Evolutionary conservation across 2,797 vertebrate genomes (phyloP).

Genomic region (Sebastes vulpes): DNA sequence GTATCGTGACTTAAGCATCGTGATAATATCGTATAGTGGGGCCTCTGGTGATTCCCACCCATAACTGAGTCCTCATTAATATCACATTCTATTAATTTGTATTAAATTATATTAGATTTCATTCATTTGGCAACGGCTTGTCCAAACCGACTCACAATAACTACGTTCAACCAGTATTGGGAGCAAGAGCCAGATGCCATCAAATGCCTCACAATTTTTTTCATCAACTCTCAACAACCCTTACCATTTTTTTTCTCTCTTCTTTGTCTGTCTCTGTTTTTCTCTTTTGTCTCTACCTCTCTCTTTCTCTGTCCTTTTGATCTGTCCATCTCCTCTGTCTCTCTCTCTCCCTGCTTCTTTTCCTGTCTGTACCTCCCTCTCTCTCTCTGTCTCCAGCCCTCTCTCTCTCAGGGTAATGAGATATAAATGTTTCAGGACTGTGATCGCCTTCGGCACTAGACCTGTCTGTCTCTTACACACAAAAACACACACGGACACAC

Average conservation of each 20-base stretch:
- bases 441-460: conserved; percentile 67
- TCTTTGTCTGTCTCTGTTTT: not conserved
- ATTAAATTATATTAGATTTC: not conserved
- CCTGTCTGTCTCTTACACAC: conserved; percentile 60
- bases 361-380: not conserved
- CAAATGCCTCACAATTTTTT: not conserved
- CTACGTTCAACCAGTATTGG: not conserved
- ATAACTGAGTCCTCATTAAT: not conserved
- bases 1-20: too few species aligned
- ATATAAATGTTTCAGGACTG: conserved; percentile 82
- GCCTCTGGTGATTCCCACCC: not conserved
- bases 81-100: not conserved
- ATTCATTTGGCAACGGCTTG: not conserved
- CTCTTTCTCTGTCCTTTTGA: conserved; percentile 23
- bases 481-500: conserved; percentile 11
- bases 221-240: not conserved
- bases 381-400: not conserved
- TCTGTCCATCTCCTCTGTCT: not conserved
- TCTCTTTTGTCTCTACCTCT: not conserved
- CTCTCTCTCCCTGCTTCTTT: not conserved
- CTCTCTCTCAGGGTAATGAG: conserved; percentile 68
- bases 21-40: not conserved
- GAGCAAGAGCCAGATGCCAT: not conserved
- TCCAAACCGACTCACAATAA: not conserved
- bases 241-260: not conserved